Conservation (phyloP, 2,888 invertebrate species). For the Harpagoxenus sublaevis region DNA sequence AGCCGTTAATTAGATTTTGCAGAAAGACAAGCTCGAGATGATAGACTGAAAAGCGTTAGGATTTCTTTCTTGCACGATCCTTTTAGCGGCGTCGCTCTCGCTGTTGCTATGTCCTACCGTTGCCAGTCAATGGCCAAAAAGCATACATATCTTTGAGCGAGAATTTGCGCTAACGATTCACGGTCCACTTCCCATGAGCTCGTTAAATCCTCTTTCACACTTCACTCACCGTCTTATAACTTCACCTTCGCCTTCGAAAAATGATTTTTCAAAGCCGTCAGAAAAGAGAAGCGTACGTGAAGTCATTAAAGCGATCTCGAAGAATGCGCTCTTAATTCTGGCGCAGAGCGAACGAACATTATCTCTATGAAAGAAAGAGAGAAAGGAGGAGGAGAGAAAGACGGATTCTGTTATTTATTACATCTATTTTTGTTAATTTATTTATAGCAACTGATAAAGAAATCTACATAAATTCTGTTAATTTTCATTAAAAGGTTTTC, state of each 20-base stretch:
- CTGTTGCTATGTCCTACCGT: conserved; percentile 11
- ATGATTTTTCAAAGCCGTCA: conserved; percentile 27
- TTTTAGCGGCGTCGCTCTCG: neutral
- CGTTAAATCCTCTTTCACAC: conserved; percentile 22
- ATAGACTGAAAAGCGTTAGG: conserved; percentile 17
- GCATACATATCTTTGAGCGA: conserved; percentile 21
- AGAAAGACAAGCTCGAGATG: conserved; percentile 6
- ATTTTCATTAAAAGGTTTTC: neutral
- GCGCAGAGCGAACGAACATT: neutral
- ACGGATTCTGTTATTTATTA: neutral
- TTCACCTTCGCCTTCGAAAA: conserved; percentile 10
- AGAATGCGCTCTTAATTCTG: conserved; percentile 1
- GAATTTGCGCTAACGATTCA: conserved; percentile 33
- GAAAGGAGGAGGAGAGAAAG: neutral
- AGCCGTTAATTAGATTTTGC: conserved; percentile 10
- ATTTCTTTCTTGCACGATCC: conserved; percentile 3
- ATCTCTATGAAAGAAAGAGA: neutral
- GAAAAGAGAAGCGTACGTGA: conserved; percentile 19
- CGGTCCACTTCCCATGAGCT: conserved; percentile 36
- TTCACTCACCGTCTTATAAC: neutral
- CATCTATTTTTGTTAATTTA: neutral
- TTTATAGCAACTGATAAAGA: neutral
- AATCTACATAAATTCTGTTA: neutral
- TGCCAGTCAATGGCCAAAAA: conserved; percentile 19
- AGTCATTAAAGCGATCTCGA: conserved; percentile 19